A percentile compares a stretch with the other conserved stretches of the same genome.
Conservation (phyloP, 2,888 invertebrate genomes). For the Caenorhabditis imperialis region DNA sequence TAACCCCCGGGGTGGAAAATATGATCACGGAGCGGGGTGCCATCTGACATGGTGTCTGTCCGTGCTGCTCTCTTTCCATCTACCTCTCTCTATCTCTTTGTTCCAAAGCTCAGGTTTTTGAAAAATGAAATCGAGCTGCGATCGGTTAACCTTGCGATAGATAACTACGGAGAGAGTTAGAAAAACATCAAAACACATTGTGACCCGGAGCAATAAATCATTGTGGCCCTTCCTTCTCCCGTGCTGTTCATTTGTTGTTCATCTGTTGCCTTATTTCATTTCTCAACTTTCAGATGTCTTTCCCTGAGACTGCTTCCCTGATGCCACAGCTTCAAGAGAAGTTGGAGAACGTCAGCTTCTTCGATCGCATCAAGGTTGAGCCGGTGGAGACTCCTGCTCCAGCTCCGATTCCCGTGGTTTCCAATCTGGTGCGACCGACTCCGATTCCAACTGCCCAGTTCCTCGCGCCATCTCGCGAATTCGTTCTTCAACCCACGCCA, state of each 20-base stretch:
- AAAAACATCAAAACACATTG: constrained; percentile 41
- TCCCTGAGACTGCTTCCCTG: constrained; percentile 24
- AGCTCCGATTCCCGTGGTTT: constrained; percentile 1
- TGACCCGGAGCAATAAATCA: constrained; percentile 36
- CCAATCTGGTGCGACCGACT: constrained; percentile 28
- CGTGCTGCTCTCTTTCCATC: neutral
- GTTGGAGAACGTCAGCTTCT: constrained; percentile 40
- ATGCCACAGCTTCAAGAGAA: constrained; percentile 47
- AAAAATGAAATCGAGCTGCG: constrained; percentile 18
- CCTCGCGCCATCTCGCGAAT: constrained; percentile 75
- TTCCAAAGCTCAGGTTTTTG: constrained; percentile 47
- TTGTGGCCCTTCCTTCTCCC: constrained; percentile 2
- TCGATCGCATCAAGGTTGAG: constrained; percentile 21
- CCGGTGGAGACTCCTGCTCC: constrained; percentile 10
- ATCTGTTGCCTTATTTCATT: neutral
- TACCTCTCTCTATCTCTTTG: constrained; percentile 10
- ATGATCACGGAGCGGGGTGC: neutral
- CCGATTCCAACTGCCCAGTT: constrained; percentile 38
- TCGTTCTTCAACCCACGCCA: constrained; percentile 92
- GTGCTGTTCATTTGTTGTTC: neutral
- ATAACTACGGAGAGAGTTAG: neutral
- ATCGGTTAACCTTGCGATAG: constrained; percentile 3
- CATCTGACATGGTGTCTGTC: constrained; percentile 22
- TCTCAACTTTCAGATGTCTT: constrained; percentile 54
- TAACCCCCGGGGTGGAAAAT: no score